Percentiles rank a stretch among this genome's conserved stretches.
phyloP scores from a whole-genome alignment of 2,797 vertebrate species.

The Brachyrhaphis roseni region DNA sequence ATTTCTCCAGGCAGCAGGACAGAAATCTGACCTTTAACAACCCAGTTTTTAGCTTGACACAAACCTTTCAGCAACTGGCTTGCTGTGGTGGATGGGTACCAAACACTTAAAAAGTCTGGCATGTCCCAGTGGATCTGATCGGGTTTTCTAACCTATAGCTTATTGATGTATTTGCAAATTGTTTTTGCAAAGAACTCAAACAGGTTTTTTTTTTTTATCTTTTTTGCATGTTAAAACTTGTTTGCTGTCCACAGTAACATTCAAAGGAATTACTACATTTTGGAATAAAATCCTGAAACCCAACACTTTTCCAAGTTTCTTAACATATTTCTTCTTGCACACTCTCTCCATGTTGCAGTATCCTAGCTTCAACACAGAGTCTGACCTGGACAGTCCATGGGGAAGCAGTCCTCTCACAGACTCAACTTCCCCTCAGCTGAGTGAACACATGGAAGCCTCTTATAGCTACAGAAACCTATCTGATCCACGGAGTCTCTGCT shows the following conservation, averaged over 20 bases:
- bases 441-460: constrained; percentile 84
- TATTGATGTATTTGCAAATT: not conserved
- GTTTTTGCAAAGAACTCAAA: not conserved
- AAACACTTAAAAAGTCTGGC: not conserved
- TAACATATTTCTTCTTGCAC: not conserved
- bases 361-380: constrained; percentile 91
- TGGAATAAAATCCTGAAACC: not conserved
- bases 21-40: not conserved
- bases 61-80: not conserved
- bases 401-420: constrained; percentile 93
- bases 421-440: constrained; percentile 90
- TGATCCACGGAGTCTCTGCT: constrained; percentile 85
- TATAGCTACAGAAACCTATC: constrained; percentile 89
- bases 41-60: not conserved
- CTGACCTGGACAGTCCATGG: constrained; percentile 95
- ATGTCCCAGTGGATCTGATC: not conserved
- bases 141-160: not conserved
- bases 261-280: not conserved
- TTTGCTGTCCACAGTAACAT: not conserved
- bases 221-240: not conserved
- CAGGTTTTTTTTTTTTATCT: not conserved
- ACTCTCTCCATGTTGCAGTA: constrained; percentile 77
- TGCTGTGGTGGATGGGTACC: not conserved
- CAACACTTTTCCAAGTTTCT: not conserved
- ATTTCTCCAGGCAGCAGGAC: not conserved